Evolutionary conservation across 2,797 vertebrate species (phyloP), one percentile per base, ranked within the genome.

Genomic region (Aselliscus stoliczkanus): DNA sequence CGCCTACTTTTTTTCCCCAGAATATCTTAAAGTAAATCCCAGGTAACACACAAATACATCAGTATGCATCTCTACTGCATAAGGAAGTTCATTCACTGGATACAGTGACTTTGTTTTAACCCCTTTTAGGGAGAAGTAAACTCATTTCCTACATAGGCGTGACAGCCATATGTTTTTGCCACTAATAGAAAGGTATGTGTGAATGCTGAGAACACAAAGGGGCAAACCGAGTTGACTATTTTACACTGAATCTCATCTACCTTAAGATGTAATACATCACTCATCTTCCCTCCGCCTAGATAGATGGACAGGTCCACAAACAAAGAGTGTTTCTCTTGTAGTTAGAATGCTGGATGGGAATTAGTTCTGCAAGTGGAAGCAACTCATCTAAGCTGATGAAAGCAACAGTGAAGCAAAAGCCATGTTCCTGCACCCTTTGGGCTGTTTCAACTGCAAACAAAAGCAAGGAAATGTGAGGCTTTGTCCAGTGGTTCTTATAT

Each of bases 361-460:
- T 47, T 86, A 54, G 56, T 90, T 95, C 37, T 69, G 17, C 64
- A 92, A 87, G 92, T 14, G 93, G 20, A 92, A 92, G 80, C 21
- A 82, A 87, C 47, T 82, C 39, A 86, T 73, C 42, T 50, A 87
- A 84, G 76, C 80, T n/a, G 65, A 90, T 84, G 54, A 93, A 93
- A 89, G 18, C 64, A 69, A 81, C 75, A 34, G 25, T 72, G 23
- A 87, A 90, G 31, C 34, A 79, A 15, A 95, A 52, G 73, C 31
- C 70, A 80, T 50, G 80, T 90, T 79, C 76, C 47, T 72, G 25
- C 20, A 52, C 12, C 42, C 52, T 60, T 88, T 37, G 13, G 5
- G 50, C 42, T 76, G 12, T 58, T 77, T 62, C 47, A 62, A 44
- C 17, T 47, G 31, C 42, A 85, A 62, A 72, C 17, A 88, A 62